phyloP scores from a whole-genome alignment of 2,113 vertebrate species.

The Tupaia chinensis region DNA sequence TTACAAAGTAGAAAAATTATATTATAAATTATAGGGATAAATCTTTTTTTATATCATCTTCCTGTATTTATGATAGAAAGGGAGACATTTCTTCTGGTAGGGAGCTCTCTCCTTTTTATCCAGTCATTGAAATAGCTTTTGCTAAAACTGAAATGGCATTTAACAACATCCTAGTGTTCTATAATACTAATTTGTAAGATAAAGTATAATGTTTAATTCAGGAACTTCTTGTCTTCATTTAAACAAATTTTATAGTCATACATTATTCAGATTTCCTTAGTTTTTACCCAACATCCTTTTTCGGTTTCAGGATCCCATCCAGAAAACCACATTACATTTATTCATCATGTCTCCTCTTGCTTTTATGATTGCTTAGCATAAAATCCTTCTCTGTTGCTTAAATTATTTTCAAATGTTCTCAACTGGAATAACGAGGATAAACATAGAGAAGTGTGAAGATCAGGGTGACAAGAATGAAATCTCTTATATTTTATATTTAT shows the following conservation, averaged over 20 bases:
- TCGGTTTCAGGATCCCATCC: neutral
- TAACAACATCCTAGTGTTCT: neutral
- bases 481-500: conserved; percentile 74
- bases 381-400: conserved; percentile 70
- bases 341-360: neutral
- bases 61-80: neutral
- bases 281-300: conserved; percentile 42
- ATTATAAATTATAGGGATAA: neutral
- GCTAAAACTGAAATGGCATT: conserved; percentile 21
- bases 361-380: conserved; percentile 56
- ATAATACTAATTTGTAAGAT: conserved; percentile 25
- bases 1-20: neutral
- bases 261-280: neutral
- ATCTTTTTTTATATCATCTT: conserved; percentile 11
- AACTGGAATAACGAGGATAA: conserved; percentile 71
- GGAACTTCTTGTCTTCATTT: conserved; percentile 49
- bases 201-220: conserved; percentile 51
- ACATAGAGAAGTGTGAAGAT: conserved; percentile 75
- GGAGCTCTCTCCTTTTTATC: neutral
- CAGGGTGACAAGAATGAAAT: conserved; percentile 74
- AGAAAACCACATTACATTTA: neutral
- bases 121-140: neutral
- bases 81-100: no score
- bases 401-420: conserved; percentile 81
- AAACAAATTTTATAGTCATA: neutral